Conservation (phyloP, 2,113 vertebrate genomes). For the Corynorhinus townsendii region DNA sequence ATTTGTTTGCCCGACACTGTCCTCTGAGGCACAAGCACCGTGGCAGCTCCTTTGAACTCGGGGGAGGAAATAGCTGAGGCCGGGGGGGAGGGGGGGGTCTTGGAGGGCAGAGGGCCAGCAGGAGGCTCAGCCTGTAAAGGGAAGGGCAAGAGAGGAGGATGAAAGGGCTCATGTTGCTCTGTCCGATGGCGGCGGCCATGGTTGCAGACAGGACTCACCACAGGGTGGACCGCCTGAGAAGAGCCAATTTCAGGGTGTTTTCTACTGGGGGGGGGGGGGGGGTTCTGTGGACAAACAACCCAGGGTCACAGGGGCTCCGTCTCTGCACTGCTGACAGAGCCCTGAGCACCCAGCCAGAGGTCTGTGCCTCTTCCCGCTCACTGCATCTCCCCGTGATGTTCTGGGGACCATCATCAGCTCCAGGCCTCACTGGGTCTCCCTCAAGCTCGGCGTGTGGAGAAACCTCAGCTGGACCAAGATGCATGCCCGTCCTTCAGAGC, state of each 20-base stretch:
- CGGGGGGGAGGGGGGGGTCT: too few relatives aligned
- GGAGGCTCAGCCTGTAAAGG: background rate
- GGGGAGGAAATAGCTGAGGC: background rate
- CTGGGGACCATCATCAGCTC: background rate
- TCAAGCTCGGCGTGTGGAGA: background rate
- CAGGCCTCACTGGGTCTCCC: background rate
- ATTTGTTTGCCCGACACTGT: background rate
- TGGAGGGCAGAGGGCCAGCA: background rate
- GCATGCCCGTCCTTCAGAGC: background rate
- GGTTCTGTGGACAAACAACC: background rate
- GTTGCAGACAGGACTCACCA: background rate
- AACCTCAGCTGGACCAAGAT: background rate
- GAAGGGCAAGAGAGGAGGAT: background rate
- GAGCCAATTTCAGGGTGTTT: background rate
- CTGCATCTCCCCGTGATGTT: background rate
- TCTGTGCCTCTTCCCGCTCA: background rate
- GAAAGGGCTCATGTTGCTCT: background rate
- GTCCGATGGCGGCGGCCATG: background rate
- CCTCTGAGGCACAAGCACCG: background rate
- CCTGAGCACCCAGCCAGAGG: background rate
- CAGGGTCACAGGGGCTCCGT: accelerated
- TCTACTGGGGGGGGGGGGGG: accelerated
- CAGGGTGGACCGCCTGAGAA: accelerated
- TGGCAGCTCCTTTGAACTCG: background rate
- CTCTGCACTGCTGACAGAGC: background rate